Conservation (phyloP, 2,113 vertebrate genomes). For the Sceloporus undulatus region DNA sequence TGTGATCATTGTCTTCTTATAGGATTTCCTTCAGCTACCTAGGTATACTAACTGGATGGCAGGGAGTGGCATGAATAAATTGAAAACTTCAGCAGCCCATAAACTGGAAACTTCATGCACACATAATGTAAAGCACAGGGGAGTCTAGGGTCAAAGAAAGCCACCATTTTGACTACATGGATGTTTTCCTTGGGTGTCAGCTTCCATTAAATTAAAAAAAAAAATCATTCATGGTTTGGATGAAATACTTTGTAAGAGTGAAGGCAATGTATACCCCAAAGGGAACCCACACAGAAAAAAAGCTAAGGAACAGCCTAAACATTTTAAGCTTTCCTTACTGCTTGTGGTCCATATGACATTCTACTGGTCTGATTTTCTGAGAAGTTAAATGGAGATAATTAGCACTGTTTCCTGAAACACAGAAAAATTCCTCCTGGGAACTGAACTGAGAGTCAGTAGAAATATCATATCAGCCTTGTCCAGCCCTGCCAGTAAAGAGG, state of each 20-base stretch:
- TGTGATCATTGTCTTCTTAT: no score
- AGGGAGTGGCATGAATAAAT: neutral
- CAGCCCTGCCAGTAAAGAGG: neutral
- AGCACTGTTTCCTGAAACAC: neutral
- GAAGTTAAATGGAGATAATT: neutral
- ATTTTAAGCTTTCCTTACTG: neutral
- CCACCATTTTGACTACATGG: neutral
- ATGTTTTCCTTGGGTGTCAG: neutral
- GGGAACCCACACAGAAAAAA: neutral
- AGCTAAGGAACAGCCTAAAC: no score
- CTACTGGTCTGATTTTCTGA: neutral
- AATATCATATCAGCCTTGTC: neutral
- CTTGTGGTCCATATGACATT: neutral
- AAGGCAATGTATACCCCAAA: neutral
- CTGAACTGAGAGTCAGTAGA: neutral
- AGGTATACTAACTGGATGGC: no score
- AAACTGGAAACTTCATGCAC: neutral
- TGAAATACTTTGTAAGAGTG: neutral
- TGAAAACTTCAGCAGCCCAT: neutral
- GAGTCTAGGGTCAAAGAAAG: neutral
- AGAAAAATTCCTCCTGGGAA: neutral
- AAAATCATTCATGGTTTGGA: neutral
- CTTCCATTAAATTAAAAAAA: no score
- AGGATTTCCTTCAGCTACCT: no score
- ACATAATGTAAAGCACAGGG: neutral